A percentile compares a stretch with the other conserved stretches of the same genome.
Evolutionary conservation across 2,797 vertebrate genomes (phyloP).

Genomic region (Lutjanus argentimaculatus): DNA sequence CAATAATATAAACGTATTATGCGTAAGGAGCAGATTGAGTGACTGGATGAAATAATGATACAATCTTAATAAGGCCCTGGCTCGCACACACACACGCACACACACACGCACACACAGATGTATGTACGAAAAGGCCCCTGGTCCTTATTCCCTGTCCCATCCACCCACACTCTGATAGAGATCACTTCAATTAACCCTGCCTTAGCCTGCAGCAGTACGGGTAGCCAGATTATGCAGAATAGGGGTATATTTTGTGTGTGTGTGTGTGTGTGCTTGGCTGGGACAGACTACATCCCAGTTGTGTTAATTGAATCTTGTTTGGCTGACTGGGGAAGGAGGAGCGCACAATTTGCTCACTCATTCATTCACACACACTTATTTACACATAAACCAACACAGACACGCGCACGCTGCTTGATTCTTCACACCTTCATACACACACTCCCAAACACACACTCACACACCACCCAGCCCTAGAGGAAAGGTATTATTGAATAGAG

Average conservation of each 20-base stretch:
- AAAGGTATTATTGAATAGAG: conserved; percentile 76
- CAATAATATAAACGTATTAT: conserved; percentile 77
- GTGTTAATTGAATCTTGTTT: conserved; percentile 83
- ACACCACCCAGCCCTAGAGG: conserved; percentile 47
- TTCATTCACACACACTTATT: conserved; percentile 52
- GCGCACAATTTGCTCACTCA: conserved; percentile 40
- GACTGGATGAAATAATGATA: conserved; percentile 73
- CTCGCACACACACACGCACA: background rate
- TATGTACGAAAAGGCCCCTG: conserved; percentile 33
- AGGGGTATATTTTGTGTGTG: conserved; percentile 19
- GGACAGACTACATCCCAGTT: conserved; percentile 57
- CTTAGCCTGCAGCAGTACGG: conserved; percentile 61
- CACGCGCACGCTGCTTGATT: conserved; percentile 21
- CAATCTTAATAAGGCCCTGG: conserved; percentile 66
- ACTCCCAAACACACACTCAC: conserved; percentile 17
- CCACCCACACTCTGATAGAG: conserved; percentile 68
- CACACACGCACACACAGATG: background rate
- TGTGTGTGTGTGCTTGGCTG: background rate
- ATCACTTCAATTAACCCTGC: conserved; percentile 86
- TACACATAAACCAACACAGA: conserved; percentile 36
- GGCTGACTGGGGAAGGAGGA: conserved; percentile 55
- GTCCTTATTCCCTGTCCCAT: conserved; percentile 55
- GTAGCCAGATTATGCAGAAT: conserved; percentile 70
- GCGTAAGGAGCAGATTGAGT: conserved; percentile 69
- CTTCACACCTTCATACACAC: conserved; percentile 35